Evolutionary conservation across 2,113 vertebrate genomes (phyloP), one percentile per base, ranked within the genome.

Genomic region (Pheucticus melanocephalus): DNA sequence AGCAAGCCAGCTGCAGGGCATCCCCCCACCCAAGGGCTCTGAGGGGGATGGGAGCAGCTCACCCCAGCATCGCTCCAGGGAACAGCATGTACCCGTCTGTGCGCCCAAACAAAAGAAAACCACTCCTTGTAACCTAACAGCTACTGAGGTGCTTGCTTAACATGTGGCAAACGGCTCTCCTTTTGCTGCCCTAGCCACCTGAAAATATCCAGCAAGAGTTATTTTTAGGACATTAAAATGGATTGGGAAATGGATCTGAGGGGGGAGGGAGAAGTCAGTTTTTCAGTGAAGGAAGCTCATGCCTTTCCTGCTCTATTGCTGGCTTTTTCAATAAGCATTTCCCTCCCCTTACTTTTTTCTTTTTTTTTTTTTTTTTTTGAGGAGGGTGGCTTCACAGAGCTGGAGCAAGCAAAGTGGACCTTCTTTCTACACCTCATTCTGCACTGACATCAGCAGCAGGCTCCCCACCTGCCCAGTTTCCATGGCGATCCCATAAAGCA

Each of bases 381-480:
- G 82, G 82, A 84, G 65, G 63, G 80, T 3, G 2, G 83, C 83
- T 95, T n/a, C 4, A 0, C n/a, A 63, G 44, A 76, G 83, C 80
- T 19, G 45, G 63, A 71, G 76, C 44, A 8, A 70, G 81, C 84
- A 33, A 66, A 88, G 72, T n/a, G 86, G 66, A 72, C 75, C 95
- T 95, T 75, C 94, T 85, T 94, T 96, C 94, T 94, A 68, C 92
- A 97, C 97, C 97, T 97, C 97, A 47, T 75, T 97, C 57, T 3
- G 89, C 86, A 23, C 90, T 97, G 97, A 98, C 98, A 96, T 98
- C 98, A 98, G 95, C 94, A 78, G 64, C 93, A 88, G 97, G 97
- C 97, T 98, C 96, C 97, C 98, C 98, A 99, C 98, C 98, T 98
- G 98, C 98, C 97, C 27, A 12, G 97, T 98, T 98, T 96, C 98